These are phyloP conservation scores for Pantherophis guttatus DNA, from an alignment of 2,113 vertebrate species.

Conservation along the genomic window DNA sequence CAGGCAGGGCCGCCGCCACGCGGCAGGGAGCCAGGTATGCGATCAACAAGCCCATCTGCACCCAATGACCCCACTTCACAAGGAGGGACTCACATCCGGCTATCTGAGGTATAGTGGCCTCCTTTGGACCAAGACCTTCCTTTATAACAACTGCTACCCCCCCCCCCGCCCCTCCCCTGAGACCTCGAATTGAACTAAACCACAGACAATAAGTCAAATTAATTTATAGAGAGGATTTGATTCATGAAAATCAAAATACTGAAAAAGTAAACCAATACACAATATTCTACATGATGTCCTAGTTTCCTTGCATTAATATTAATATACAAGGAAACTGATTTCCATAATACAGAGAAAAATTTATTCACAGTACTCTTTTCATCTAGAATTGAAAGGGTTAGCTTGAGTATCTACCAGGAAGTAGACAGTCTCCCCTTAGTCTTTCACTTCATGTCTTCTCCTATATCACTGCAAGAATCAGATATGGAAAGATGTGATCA, in stretches of 20 bases:
- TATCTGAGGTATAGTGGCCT: no score
- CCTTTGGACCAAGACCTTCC: no score
- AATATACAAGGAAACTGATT: background rate
- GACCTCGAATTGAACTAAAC: background rate
- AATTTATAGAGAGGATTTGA: background rate
- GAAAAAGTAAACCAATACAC: background rate
- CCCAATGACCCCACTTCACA: no score
- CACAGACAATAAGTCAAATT: background rate
- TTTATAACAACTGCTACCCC: no score
- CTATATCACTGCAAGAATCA: background rate
- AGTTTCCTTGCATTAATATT: background rate
- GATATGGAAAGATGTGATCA: background rate
- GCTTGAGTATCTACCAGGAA: background rate
- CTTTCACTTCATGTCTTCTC: background rate
- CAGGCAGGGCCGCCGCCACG: no score
- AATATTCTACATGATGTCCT: background rate
- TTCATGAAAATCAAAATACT: background rate
- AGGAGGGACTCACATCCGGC: no score
- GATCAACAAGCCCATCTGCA: no score
- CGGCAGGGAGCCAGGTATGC: no score
- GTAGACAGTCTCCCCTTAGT: background rate
- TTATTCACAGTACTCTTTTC: background rate
- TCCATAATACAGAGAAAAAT: background rate
- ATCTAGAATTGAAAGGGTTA: background rate
- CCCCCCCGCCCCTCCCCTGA: no score